Evolutionary conservation across 2,113 vertebrate genomes (phyloP).

Genomic region (Sebastes fasciatus): DNA sequence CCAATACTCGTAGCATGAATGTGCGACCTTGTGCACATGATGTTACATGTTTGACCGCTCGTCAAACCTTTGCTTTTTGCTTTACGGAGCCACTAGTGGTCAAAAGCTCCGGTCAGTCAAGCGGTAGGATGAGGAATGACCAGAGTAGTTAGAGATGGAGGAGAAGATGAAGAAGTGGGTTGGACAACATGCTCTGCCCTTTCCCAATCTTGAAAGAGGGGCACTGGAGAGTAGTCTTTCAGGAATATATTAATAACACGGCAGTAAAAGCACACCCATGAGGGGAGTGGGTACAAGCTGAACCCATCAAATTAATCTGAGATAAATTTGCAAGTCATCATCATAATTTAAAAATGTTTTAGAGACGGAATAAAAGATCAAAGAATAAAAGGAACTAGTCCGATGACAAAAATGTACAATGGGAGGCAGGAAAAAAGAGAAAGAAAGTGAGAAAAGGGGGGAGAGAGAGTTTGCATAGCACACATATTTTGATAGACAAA

Average conservation of each 20-base stretch:
- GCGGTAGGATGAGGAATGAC: slow-evolving; percentile 2
- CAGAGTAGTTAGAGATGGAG: slow-evolving; percentile 15
- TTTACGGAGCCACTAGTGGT: slow-evolving; percentile 7
- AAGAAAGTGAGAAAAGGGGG: slow-evolving; percentile 5
- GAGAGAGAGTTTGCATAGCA: slow-evolving; percentile 27
- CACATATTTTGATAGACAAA: slow-evolving; percentile 59
- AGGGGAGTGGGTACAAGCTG: slow-evolving; percentile 52
- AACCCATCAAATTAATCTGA: slow-evolving; percentile 72
- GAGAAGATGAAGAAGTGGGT: slow-evolving; percentile 8
- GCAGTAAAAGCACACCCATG: slow-evolving; percentile 62
- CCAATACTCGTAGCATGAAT: too few species aligned
- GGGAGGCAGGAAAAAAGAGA: slow-evolving; percentile 39
- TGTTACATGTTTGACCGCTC: neutral
- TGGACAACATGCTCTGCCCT: slow-evolving; percentile 42
- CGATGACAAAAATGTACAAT: slow-evolving; percentile 59
- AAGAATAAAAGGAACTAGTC: slow-evolving; percentile 51
- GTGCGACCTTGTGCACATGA: too few species aligned
- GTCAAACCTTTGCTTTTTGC: slow-evolving; percentile 23
- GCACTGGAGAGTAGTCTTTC: slow-evolving; percentile 49
- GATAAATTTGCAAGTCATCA: slow-evolving; percentile 72
- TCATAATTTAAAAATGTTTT: slow-evolving; percentile 70
- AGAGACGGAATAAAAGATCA: slow-evolving; percentile 69
- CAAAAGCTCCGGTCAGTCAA: slow-evolving; percentile 21
- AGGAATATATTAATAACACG: slow-evolving; percentile 66
- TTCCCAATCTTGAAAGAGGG: slow-evolving; percentile 35